Base-by-base conservation (phyloP, 2,888 invertebrate genomes). In the Calliscelio sp. region DNA sequence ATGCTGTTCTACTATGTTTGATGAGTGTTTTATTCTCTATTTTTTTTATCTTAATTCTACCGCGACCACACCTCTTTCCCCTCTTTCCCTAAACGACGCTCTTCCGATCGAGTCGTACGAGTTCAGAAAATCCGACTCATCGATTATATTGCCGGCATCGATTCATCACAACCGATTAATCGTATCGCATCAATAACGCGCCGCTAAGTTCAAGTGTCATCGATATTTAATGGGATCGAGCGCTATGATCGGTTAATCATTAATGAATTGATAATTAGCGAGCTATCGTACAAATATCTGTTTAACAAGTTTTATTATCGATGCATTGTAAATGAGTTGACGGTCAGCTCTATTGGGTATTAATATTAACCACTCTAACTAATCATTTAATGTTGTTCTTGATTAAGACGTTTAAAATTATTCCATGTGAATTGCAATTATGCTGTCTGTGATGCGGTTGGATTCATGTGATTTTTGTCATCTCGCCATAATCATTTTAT, bases 91-190 rank as follows among this genome's bases (percentile, higher is more conserved):
- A n/a, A n/a, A n/a, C n/a, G n/a, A n/a, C n/a, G n/a, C n/a, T n/a
- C n/a, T n/a, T n/a, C n/a, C n/a, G n/a, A n/a, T n/a, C n/a, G n/a
- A n/a, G n/a, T n/a, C n/a, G n/a, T n/a, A n/a, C n/a, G n/a, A n/a
- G n/a, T n/a, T n/a, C n/a, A 49, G 16, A 61, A 61, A 49, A 46
- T 46, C 51, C 25, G 61, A 74, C 38, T 38, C 22, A 32, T 57
- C 28, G 44, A 44, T 55, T 73, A 49, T 7, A 35, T n/a, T n/a
- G 24, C 25, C 10, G 4, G n/a, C 24, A 32, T 35, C 55, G 25
- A 73, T 61, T 73, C 16, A 35, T 18, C 38, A 49, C 6, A 38
- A 53, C 10, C 65, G 63, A 65, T 75, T 75, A 75, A 65, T 46
- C 46, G 35, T n/a, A n/a, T n/a, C 32, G 14, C 22, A 44, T 74